Conservation (phyloP, 2,888 invertebrate species). For the Drosophila ochracea region DNA sequence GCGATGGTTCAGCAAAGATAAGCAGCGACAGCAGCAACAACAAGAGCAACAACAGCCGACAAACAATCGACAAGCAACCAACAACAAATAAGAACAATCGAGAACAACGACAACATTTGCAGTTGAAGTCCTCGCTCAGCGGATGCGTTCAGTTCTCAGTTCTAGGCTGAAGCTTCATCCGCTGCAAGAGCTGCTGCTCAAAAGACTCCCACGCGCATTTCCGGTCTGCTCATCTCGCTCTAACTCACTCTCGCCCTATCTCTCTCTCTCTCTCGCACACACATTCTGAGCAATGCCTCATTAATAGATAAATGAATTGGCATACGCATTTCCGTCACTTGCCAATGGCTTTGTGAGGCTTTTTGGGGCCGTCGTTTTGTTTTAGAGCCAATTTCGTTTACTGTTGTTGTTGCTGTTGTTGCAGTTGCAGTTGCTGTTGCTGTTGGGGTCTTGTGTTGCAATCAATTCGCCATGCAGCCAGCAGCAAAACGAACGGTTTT, state of each 20-base stretch:
- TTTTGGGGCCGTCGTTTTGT: slow-evolving; percentile 42
- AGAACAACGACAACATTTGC: slow-evolving; percentile 34
- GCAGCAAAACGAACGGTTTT: slow-evolving; percentile 59
- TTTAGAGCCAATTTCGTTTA: slow-evolving; percentile 47
- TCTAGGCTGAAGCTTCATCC: slow-evolving; percentile 41
- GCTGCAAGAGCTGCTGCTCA: slow-evolving; percentile 25
- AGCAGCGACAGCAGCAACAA: slow-evolving; percentile 33
- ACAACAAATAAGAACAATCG: slow-evolving; percentile 12
- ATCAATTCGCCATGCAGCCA: slow-evolving; percentile 69
- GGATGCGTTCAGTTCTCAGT: slow-evolving; percentile 39
- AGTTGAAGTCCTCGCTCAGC: slow-evolving; percentile 43
- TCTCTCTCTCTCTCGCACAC: slow-evolving; percentile 5
- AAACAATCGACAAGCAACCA: slow-evolving; percentile 7
- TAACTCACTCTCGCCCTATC: background rate
- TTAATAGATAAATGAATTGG: slow-evolving; percentile 75
- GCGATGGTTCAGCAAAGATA: slow-evolving; percentile 62
- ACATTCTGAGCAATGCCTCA: slow-evolving; percentile 30
- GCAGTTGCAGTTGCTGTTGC: slow-evolving; percentile 17
- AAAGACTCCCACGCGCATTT: slow-evolving; percentile 73
- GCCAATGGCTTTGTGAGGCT: background rate
- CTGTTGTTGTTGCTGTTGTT: slow-evolving; percentile 10
- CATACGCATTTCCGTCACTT: slow-evolving; percentile 71
- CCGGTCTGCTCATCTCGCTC: slow-evolving; percentile 39
- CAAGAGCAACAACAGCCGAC: slow-evolving; percentile 23
- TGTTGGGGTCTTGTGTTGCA: slow-evolving; percentile 37